phyloP scores from a whole-genome alignment of 2,113 vertebrate species.

The rat (Rattus norvegicus) region GRCr8 NC_086036.1:67610501-67611000 shows the following conservation, averaged over 20 bases:
- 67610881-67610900: constrained; percentile 33
- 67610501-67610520: neutral
- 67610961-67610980: neutral
- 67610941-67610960: neutral
- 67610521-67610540: neutral
- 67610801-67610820: neutral
- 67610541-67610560: neutral
- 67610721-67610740: neutral
- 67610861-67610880: neutral
- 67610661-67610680: neutral
- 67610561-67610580: neutral
- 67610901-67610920: neutral
- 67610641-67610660: neutral
- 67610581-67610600: neutral
- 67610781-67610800: neutral
- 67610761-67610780: neutral
- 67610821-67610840: neutral
- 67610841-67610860: neutral
- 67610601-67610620: neutral
- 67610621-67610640: neutral
- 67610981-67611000: neutral
- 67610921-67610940: neutral
- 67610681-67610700: neutral
- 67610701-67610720: neutral
- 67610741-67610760: neutral